Evolutionary conservation across 2,113 vertebrate species (phyloP).

Genomic region (Odocoileus virginianus): DNA sequence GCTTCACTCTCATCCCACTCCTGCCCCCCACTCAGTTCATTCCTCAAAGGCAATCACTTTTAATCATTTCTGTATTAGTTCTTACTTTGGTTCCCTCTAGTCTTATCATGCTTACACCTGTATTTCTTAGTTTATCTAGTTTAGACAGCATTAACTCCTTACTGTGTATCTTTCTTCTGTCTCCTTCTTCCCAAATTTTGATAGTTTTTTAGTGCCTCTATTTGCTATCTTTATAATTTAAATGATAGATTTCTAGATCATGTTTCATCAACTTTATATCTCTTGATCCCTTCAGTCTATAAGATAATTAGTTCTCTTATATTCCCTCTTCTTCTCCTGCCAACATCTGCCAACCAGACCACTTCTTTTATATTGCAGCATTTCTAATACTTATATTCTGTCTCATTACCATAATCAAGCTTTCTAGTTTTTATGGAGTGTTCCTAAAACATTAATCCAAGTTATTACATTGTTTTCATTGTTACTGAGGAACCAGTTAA

Average conservation of each 20-base stretch:
- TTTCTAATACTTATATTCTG: neutral
- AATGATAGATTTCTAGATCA: neutral
- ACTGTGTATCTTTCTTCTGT: neutral
- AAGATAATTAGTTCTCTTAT: neutral
- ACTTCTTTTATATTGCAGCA: neutral
- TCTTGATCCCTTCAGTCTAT: neutral
- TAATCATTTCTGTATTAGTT: neutral
- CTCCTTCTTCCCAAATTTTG: neutral
- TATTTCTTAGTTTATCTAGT: neutral
- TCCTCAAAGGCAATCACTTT: neutral
- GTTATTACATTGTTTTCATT: neutral
- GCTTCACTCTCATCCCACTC: neutral
- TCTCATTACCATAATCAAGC: neutral
- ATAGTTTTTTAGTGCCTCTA: neutral
- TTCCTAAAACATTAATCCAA: neutral
- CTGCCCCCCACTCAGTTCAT: neutral
- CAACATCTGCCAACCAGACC: neutral
- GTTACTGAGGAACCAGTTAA: neutral
- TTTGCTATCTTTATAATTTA: neutral
- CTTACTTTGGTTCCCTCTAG: neutral
- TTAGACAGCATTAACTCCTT: neutral
- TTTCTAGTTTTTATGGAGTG: neutral
- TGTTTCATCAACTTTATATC: neutral
- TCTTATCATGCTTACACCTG: neutral
- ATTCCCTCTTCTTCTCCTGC: neutral